A percentile compares a stretch with the other conserved stretches of the same genome.
These are phyloP conservation scores for Pristionchus entomophagus DNA, from an alignment of 2,888 invertebrate genomes.

Conservation along the genomic window DNA sequence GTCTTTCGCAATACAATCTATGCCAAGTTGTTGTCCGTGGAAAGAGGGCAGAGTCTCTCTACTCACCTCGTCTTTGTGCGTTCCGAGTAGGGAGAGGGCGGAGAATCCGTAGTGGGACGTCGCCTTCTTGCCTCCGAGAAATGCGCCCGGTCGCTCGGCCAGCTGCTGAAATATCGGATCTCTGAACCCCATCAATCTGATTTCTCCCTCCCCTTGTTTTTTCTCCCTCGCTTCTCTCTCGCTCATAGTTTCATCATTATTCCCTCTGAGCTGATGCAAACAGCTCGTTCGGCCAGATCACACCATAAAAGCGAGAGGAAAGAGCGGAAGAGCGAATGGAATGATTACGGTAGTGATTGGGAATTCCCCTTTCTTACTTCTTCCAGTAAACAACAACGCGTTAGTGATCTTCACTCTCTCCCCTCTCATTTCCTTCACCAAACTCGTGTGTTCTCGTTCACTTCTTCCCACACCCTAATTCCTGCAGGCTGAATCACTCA, in stretches of 20 bases:
- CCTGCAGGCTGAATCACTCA: background rate
- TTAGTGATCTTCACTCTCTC: background rate
- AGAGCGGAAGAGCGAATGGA: background rate
- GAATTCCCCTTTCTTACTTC: background rate
- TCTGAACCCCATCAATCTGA: background rate
- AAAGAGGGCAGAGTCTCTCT: too few relatives aligned
- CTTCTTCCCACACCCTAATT: background rate
- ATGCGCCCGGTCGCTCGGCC: slow-evolving; percentile 40
- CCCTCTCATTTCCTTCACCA: background rate
- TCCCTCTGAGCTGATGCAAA: slow-evolving; percentile 9
- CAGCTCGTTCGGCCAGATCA: slow-evolving; percentile 14
- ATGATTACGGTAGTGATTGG: slow-evolving; percentile 29
- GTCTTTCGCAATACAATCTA: background rate
- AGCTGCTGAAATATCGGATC: slow-evolving; percentile 14
- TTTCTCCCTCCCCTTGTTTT: background rate
- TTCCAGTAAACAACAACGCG: slow-evolving; percentile 13
- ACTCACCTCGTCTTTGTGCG: slow-evolving; percentile 34
- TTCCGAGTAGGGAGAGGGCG: slow-evolving; percentile 41
- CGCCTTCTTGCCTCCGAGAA: slow-evolving; percentile 40
- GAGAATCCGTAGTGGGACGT: slow-evolving; percentile 41
- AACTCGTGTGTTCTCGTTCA: slow-evolving; percentile 8
- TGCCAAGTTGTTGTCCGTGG: too few relatives aligned
- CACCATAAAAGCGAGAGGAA: background rate
- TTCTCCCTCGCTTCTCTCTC: background rate
- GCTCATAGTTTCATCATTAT: slow-evolving; percentile 16